A percentile compares a stretch with the other conserved stretches of the same genome.
Conservation (phyloP, 2,797 vertebrate species). For the Centroberyx gerrardi region DNA sequence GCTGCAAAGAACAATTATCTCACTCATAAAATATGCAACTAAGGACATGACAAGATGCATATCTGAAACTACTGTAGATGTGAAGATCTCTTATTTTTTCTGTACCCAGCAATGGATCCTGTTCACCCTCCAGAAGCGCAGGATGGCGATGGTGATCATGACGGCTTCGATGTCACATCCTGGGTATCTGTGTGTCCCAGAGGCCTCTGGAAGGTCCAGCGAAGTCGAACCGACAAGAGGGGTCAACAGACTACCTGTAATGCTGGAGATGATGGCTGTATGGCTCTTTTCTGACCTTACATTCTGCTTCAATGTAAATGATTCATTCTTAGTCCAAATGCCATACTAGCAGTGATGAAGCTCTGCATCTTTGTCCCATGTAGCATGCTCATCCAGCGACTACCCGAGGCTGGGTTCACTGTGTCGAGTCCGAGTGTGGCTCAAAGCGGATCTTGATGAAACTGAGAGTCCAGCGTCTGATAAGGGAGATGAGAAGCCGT, state of each 20-base stretch:
- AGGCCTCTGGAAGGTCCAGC: conserved; percentile 80
- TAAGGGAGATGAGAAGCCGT: conserved; percentile 25
- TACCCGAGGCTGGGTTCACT: conserved; percentile 87
- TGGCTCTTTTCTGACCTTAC: neutral
- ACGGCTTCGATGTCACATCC: conserved; percentile 44
- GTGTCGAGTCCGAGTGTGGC: conserved; percentile 82
- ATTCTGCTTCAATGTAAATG: neutral
- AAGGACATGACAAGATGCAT: neutral
- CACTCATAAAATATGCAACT: neutral
- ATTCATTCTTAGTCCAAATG: neutral
- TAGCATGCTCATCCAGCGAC: conserved; percentile 59
- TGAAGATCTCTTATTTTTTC: neutral
- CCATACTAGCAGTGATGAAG: neutral
- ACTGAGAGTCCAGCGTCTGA: conserved; percentile 6
- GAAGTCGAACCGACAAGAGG: conserved; percentile 51
- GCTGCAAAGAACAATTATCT: too few species aligned
- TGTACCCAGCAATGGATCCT: conserved; percentile 69
- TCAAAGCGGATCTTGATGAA: conserved; percentile 45
- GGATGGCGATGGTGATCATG: neutral
- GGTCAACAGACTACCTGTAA: conserved; percentile 51
- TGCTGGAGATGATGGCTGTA: conserved; percentile 42
- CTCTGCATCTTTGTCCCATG: conserved; percentile 25
- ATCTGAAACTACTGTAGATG: neutral
- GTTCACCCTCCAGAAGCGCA: conserved; percentile 14
- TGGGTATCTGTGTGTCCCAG: conserved; percentile 84